Evolutionary conservation across 2,113 vertebrate genomes (phyloP), one percentile per base, ranked within the genome.

Genomic region (Psittacus erithacus): DNA sequence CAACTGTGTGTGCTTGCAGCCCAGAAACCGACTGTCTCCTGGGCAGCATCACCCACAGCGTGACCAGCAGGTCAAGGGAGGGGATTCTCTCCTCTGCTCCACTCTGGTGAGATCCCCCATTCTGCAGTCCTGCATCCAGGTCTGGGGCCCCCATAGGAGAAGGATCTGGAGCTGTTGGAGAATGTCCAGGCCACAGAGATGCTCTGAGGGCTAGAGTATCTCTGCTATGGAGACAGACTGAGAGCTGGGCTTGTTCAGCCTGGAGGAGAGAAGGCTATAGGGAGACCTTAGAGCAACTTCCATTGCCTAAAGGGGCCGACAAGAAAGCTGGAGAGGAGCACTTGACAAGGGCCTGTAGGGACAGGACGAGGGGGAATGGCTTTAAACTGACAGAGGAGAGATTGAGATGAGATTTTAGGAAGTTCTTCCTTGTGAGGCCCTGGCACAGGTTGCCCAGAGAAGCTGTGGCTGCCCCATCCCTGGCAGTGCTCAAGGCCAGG

Each of bases 161-260:
- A 50, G 50, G 31, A 44, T 2, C 0, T 38, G 59, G 41, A 57
- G 57, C 59, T 62, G 52, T 29, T 82, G 65, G 1, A 49, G 9
- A 5, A 3, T 1, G 17, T 7, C 52, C 22, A 17, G 33, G 18
- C 27, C 17, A 1, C 0, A 0, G 38, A 74, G 59, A 24, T 49
- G 49, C 33, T 39, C 1, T 24, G 29, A 59, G 20, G 73, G 62
- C 55, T 49, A 41, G 41, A 74, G 64, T 41, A 52, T 9, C 78
- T 70, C 38, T 50, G 68, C 47, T 17, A 2, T 49, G 68, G 10
- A 62, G 35, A 44, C 44, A 60, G 63, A 13, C 53, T 86, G 74
- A 64, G 20, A 63, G 39, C 35, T 76, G 71, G 71, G 35, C n/a
- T 6, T 4, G 50, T 25, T 69, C 64, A 33, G 31, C 9, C 46